Conservation (phyloP, 92 coral and sea anemone species). For the Siderastrea radians region DNA sequence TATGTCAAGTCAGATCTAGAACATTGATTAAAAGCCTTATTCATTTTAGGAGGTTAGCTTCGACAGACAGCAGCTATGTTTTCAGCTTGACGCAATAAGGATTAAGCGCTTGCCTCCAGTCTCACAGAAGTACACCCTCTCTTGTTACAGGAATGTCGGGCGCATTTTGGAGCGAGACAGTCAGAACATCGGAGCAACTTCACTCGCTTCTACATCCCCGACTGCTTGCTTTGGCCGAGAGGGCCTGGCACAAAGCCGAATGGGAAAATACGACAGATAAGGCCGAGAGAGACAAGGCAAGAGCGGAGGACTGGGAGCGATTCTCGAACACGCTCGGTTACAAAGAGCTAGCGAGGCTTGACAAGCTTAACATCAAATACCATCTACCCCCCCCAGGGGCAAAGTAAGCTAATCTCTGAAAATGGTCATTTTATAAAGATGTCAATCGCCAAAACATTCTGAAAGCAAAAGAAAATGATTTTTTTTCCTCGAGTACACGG, state of each 20-base stretch:
- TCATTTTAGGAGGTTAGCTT: too few species aligned
- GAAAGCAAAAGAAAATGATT: not conserved
- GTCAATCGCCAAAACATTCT: too few species aligned
- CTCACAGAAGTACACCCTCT: not conserved
- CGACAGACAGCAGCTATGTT: too few species aligned
- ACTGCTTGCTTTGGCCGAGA: conserved; percentile 94
- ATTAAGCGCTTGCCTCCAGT: too few species aligned
- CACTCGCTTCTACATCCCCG: conserved; percentile 93
- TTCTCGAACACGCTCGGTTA: conserved; percentile 92
- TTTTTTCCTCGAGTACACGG: too few species aligned
- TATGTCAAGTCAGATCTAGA: too few species aligned
- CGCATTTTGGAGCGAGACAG: conserved; percentile 96
- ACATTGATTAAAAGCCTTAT: too few species aligned
- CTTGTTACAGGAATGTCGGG: conserved; percentile 84
- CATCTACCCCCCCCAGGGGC: conserved; percentile 94
- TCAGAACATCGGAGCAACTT: conserved; percentile 91
- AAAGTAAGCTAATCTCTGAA: conserved; percentile 30
- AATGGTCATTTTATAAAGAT: too few species aligned
- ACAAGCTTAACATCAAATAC: conserved; percentile 82
- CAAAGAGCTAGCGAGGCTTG: conserved; percentile 89
- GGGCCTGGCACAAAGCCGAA: conserved; percentile 96
- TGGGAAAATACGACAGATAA: conserved; percentile 79
- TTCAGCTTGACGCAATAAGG: too few species aligned
- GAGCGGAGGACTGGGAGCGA: conserved; percentile 86
- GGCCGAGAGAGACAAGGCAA: conserved; percentile 43